phyloP scores from a whole-genome alignment of 2,113 vertebrate genomes.

The Hippocampus abdominalis region DNA sequence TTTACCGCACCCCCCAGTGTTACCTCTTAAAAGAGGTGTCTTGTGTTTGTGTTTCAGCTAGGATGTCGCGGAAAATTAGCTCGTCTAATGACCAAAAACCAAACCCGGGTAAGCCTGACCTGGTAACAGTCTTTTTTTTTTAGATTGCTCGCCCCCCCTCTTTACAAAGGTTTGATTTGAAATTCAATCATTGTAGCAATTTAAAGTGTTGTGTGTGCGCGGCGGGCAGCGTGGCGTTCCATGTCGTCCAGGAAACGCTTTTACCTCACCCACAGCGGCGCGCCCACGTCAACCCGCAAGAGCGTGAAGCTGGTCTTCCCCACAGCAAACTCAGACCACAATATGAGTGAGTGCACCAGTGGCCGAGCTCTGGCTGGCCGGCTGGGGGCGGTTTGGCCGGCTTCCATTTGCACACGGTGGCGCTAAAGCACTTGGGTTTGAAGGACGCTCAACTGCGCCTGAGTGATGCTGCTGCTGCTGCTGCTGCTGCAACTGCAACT shows the following conservation, averaged over 20 bases:
- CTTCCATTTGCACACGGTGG: neutral
- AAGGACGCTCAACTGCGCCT: neutral
- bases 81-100: slow-evolving; percentile 91
- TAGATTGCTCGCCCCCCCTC: neutral
- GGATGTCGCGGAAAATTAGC: slow-evolving; percentile 98
- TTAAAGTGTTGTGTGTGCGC: slow-evolving; percentile 29
- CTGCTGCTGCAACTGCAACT: no score
- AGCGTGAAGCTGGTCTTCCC: slow-evolving; percentile 23
- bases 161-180: neutral
- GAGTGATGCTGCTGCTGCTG: neutral
- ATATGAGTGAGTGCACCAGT: slow-evolving; percentile 63
- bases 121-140: slow-evolving; percentile 24
- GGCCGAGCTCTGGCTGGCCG: neutral
- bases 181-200: slow-evolving; percentile 5
- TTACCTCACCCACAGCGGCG: slow-evolving; percentile 19
- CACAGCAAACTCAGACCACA: slow-evolving; percentile 47
- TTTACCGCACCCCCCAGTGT: slow-evolving; percentile 4
- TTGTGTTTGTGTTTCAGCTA: slow-evolving; percentile 84
- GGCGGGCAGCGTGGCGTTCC: slow-evolving; percentile 39
- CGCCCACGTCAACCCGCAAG: slow-evolving; percentile 5
- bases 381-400: neutral
- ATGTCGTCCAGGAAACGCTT: slow-evolving; percentile 30
- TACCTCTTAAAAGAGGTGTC: slow-evolving; percentile 34
- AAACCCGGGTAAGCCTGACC: slow-evolving; percentile 87
- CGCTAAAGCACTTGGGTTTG: neutral